Conservation (phyloP, 2,888 invertebrate genomes). For the Ariolimax columbianus region DNA sequence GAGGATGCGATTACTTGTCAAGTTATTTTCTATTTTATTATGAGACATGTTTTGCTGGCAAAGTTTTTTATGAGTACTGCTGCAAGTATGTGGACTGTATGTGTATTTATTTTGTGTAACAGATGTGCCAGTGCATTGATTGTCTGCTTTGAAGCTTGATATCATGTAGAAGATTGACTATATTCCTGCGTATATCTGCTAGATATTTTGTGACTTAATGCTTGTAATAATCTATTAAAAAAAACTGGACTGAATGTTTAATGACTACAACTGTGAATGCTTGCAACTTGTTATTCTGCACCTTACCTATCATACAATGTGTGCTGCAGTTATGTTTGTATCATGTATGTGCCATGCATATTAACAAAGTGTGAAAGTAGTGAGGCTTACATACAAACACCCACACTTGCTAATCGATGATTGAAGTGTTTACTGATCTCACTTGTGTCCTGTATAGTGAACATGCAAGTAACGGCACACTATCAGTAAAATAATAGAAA, state of each 20-base stretch:
- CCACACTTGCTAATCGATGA: too few species aligned
- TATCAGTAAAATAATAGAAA: neutral
- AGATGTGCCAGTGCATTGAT: neutral
- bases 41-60: neutral
- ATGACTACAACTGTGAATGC: neutral
- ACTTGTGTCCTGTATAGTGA: too few species aligned
- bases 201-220: neutral
- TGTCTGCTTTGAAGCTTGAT: neutral
- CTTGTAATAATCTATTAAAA: neutral
- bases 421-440: too few species aligned
- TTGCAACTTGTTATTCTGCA: neutral
- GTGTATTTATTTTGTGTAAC: conserved; percentile 17
- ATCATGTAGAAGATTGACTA: neutral
- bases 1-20: too few species aligned
- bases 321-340: neutral
- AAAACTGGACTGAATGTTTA: neutral
- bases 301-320: neutral
- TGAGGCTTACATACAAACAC: too few species aligned
- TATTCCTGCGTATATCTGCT: neutral
- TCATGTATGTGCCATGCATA: neutral
- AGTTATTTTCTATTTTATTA: neutral
- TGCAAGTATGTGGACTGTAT: neutral
- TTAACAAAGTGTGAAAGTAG: neutral
- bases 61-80: neutral
- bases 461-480: too few species aligned